Conservation (phyloP, 2,888 invertebrate genomes). For the Zaprionus bogoriensis region DNA sequence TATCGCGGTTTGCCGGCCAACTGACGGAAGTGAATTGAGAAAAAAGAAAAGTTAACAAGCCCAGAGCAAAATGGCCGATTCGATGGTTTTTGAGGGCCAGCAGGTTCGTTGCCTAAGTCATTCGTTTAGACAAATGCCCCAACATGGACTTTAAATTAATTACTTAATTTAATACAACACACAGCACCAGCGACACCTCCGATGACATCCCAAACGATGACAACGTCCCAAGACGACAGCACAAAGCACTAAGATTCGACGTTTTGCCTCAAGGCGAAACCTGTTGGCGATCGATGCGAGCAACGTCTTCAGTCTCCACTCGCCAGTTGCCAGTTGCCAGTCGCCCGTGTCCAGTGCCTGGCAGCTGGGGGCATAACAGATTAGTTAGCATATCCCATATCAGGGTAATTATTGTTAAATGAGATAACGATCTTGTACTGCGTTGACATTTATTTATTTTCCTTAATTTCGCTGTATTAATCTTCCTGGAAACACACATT, state of each 20-base stretch:
- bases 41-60: conserved; percentile 45
- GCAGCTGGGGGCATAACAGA: conserved; percentile 76
- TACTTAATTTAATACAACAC: conserved; percentile 77
- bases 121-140: conserved; percentile 66
- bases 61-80: conserved; percentile 35
- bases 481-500: conserved; percentile 81
- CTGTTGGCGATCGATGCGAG: conserved; percentile 50
- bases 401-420: conserved; percentile 84
- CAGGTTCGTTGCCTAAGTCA: conserved; percentile 68
- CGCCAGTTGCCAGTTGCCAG: conserved; percentile 1
- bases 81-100: background rate
- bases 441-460: conserved; percentile 84
- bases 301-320: conserved; percentile 1
- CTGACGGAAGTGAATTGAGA: conserved; percentile 67
- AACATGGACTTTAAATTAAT: conserved; percentile 76
- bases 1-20: conserved; percentile 46
- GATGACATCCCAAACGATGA: conserved; percentile 51
- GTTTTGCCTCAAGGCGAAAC: conserved; percentile 51
- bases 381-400: conserved; percentile 83
- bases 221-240: conserved; percentile 50
- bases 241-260: conserved; percentile 69
- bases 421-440: conserved; percentile 83
- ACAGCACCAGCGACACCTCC: conserved; percentile 64
- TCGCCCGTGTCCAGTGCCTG: conserved; percentile 2
- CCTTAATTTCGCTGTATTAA: conserved; percentile 83